Conservation (phyloP, 2,888 invertebrate species). For the Actias luna region DNA sequence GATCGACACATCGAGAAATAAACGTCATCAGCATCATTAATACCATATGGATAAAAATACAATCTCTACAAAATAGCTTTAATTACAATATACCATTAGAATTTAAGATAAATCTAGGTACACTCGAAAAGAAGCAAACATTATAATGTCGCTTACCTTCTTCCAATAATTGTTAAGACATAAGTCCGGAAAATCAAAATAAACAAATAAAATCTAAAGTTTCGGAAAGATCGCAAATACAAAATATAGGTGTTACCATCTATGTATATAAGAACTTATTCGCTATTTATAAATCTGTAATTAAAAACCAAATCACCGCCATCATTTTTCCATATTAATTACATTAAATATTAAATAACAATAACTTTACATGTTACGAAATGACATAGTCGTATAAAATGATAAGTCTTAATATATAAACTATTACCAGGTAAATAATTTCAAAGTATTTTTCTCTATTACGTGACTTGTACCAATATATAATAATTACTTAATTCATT, state of each 20-base stretch:
- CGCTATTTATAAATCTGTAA: not conserved
- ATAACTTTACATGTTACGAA: not conserved
- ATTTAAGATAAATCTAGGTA: too few relatives aligned
- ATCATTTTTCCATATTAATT: not conserved
- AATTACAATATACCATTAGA: too few relatives aligned
- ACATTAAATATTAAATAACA: not conserved
- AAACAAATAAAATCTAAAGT: too few relatives aligned
- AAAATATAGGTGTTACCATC: too few relatives aligned
- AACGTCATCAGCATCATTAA: slow-evolving; percentile 48
- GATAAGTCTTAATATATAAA: not conserved
- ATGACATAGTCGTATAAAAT: slow-evolving; percentile 7
- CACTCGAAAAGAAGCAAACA: too few relatives aligned
- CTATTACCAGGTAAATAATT: not conserved
- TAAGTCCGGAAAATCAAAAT: too few relatives aligned
- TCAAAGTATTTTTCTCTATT: not conserved
- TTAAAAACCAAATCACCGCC: not conserved
- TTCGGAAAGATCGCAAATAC: too few relatives aligned
- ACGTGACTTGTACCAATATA: slow-evolving; percentile 31
- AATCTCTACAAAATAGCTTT: not conserved
- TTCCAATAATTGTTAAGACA: too few relatives aligned
- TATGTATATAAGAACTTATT: too few relatives aligned
- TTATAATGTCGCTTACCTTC: too few relatives aligned
- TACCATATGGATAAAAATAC: not conserved
- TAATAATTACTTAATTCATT: slow-evolving; percentile 28
- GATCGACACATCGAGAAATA: slow-evolving; percentile 19